A percentile compares a stretch with the other conserved stretches of the same genome.
These are phyloP conservation scores for Anguilla japonica DNA, from an alignment of 2,113 vertebrate species.

Conservation along the genomic window DNA sequence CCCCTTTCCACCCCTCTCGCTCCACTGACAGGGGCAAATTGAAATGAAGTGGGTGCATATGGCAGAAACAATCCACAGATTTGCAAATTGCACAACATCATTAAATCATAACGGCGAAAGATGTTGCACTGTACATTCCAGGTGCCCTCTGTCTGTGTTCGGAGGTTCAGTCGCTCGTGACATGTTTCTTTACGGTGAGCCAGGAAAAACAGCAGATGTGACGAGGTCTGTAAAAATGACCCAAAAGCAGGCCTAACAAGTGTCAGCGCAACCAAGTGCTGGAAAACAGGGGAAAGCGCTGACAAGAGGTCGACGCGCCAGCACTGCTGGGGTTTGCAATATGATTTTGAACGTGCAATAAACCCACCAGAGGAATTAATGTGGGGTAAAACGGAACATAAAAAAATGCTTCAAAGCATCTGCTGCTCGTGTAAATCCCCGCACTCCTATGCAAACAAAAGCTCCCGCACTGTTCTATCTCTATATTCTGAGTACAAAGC, in stretches of 20 bases:
- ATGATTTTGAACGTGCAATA: not conserved
- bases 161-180: conserved; percentile 78
- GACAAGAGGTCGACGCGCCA: not conserved
- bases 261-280: not conserved
- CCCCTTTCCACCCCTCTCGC: conserved; percentile 66
- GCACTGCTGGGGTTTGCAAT: not conserved
- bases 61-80: conserved; percentile 78
- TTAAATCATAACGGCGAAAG: conserved; percentile 81
- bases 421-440: not conserved
- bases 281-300: not conserved
- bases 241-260: conserved; percentile 46
- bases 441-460: not conserved
- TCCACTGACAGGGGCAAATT: conserved; percentile 87
- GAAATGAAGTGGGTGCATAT: conserved; percentile 87
- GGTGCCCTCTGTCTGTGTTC: conserved; percentile 74
- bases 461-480: not conserved
- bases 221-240: conserved; percentile 61
- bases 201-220: conserved; percentile 77
- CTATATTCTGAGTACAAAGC: not conserved
- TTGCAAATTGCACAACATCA: conserved; percentile 81
- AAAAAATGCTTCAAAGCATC: not conserved
- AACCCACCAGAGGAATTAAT: not conserved
- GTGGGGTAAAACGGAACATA: not conserved
- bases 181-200: conserved; percentile 73
- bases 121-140: conserved; percentile 76